A percentile compares a stretch with the other conserved stretches of the same genome.
phyloP scores from a whole-genome alignment of 2,113 vertebrate genomes.

The Syrmaticus mikado region DNA sequence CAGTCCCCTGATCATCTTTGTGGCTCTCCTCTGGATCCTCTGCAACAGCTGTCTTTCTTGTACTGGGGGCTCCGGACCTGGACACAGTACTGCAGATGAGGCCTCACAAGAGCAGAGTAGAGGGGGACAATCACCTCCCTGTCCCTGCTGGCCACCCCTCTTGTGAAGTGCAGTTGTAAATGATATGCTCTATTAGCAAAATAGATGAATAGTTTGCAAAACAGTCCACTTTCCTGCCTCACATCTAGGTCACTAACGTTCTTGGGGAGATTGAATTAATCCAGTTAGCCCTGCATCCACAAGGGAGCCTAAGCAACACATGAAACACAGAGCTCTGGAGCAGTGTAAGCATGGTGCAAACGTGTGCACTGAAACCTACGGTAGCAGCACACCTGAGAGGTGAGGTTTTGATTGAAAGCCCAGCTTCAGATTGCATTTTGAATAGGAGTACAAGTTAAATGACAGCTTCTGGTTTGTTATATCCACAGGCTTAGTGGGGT shows the following conservation, averaged over 20 bases:
- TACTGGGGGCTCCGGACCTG: too few relatives aligned
- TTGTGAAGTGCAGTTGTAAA: not conserved
- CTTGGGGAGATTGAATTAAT: not conserved
- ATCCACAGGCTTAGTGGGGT: accelerated
- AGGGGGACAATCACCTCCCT: too few relatives aligned
- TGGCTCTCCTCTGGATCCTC: too few relatives aligned
- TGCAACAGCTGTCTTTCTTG: too few relatives aligned
- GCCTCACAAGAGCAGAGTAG: too few relatives aligned
- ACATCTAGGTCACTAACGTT: not conserved
- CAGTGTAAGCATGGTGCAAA: not conserved
- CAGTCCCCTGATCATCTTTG: too few relatives aligned
- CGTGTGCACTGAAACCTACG: not conserved
- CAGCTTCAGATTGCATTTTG: not conserved
- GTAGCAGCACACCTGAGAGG: not conserved
- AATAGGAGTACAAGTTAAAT: not conserved
- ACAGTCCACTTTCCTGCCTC: not conserved
- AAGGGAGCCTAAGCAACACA: not conserved
- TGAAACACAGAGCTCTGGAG: not conserved
- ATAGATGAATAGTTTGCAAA: not conserved
- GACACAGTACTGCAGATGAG: too few relatives aligned
- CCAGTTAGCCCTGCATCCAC: not conserved
- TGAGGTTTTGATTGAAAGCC: not conserved
- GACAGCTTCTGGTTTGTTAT: not conserved
- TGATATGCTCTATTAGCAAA: not conserved
- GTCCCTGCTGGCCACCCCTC: too few relatives aligned